Conservation (phyloP, 2,888 invertebrate genomes). For the Nebria salina region DNA sequence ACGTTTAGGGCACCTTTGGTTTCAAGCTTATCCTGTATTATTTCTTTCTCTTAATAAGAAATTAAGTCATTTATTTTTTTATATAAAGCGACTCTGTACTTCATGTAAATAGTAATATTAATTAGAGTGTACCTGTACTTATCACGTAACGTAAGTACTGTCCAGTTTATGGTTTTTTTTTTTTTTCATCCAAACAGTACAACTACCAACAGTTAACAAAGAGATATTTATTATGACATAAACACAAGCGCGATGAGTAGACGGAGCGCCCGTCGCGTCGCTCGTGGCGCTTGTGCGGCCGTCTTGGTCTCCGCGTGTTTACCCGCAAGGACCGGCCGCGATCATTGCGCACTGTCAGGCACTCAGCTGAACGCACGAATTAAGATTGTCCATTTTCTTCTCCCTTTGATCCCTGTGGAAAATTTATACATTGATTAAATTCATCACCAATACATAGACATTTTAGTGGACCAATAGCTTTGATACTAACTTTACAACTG, state of each 20-base stretch:
- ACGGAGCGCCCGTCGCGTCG: constrained; percentile 10
- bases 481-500: too few species aligned
- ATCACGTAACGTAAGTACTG: constrained; percentile 59
- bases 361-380: constrained; percentile 78
- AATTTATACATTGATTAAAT: constrained; percentile 34
- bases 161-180: constrained; percentile 51
- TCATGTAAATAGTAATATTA: constrained; percentile 46
- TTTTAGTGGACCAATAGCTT: too few species aligned
- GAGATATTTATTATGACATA: constrained; percentile 52
- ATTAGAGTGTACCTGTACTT: constrained; percentile 57
- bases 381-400: constrained; percentile 90
- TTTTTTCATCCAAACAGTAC: constrained; percentile 55
- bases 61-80: constrained; percentile 43
- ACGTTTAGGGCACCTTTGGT: constrained; percentile 86
- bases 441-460: too few species aligned
- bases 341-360: constrained; percentile 73
- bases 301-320: constrained; percentile 39
- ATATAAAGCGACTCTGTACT: constrained; percentile 47
- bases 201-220: constrained; percentile 61
- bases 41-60: constrained; percentile 49
- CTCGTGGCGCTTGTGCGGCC: constrained; percentile 31
- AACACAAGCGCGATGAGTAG: constrained; percentile 47
- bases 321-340: constrained; percentile 58
- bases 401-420: constrained; percentile 80
- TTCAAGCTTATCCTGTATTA: constrained; percentile 73